Conservation (phyloP, 2,113 vertebrate species). For the Paraplagusia blochii region DNA sequence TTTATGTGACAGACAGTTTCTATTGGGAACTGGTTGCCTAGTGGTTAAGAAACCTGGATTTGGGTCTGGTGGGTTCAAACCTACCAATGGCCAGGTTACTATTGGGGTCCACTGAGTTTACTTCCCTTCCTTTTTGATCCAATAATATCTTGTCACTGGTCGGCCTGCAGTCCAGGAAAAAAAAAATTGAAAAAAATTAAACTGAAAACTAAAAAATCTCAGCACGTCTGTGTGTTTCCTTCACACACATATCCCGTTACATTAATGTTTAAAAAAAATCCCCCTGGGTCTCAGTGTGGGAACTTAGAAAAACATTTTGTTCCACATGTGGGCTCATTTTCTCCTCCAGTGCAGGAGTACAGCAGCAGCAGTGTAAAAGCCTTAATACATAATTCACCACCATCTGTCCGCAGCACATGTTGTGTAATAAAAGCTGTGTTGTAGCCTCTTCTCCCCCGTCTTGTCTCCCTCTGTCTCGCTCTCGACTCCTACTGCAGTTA, state of each 20-base stretch:
- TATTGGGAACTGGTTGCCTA: no score
- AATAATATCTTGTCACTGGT: no score
- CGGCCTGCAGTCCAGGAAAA: no score
- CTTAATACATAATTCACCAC: constrained; percentile 68
- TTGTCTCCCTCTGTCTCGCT: constrained; percentile 24
- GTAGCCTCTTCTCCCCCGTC: constrained; percentile 35
- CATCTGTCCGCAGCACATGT: constrained; percentile 70
- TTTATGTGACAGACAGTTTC: no score
- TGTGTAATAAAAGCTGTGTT: constrained; percentile 66
- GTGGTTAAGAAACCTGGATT: no score
- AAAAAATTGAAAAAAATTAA: background rate
- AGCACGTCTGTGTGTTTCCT: background rate
- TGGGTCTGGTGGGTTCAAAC: no score
- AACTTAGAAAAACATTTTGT: constrained; percentile 58
- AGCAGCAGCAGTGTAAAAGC: constrained; percentile 52
- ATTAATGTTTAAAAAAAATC: constrained; percentile 15
- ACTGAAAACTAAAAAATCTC: background rate
- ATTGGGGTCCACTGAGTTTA: no score
- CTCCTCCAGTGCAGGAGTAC: constrained; percentile 50
- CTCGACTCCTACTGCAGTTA: background rate
- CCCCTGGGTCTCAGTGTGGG: constrained; percentile 36
- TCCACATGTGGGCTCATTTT: constrained; percentile 49
- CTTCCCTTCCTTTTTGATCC: no score
- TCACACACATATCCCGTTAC: constrained; percentile 13
- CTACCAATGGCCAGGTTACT: no score